Percentiles rank a stretch among this genome's conserved stretches.
Evolutionary conservation across 2,797 vertebrate genomes (phyloP).

Genomic region (Pelodytes ibericus): DNA sequence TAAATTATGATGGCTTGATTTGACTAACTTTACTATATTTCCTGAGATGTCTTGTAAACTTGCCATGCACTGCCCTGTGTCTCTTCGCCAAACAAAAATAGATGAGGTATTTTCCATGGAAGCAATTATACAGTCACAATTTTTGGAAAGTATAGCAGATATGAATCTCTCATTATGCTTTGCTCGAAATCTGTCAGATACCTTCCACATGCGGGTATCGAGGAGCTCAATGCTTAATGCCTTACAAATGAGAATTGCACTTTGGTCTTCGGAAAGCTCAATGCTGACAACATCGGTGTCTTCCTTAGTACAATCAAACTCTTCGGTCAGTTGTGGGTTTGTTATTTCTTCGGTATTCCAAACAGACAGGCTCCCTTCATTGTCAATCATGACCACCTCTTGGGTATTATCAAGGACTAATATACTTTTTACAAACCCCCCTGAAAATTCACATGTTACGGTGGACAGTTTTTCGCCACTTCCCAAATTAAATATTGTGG

Average conservation of each 20-base stretch:
- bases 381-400: constrained; percentile 98
- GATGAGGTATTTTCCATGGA: constrained; percentile 99
- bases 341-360: constrained; percentile 96
- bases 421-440: constrained; percentile 96
- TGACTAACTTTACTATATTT: constrained; percentile 95
- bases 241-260: constrained; percentile 96
- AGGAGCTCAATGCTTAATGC: constrained; percentile 94
- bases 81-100: constrained; percentile 97
- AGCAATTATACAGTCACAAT: constrained; percentile 94
- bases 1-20: constrained; percentile 94
- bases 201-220: constrained; percentile 93
- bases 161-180: constrained; percentile 93
- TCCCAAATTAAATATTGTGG: constrained; percentile 92
- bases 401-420: constrained; percentile 89
- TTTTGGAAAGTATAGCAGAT: constrained; percentile 94
- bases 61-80: constrained; percentile 97
- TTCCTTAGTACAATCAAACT: constrained; percentile 94
- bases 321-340: constrained; percentile 91
- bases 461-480: constrained; percentile 95
- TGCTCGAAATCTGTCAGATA: constrained; percentile 97
- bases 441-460: constrained; percentile 94
- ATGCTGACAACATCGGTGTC: constrained; percentile 93
- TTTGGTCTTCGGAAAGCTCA: constrained; percentile 96
- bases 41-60: constrained; percentile 98
- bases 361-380: constrained; percentile 93